phyloP scores from a whole-genome alignment of 1,140 invertebrate species.

The Mya arenaria region DNA sequence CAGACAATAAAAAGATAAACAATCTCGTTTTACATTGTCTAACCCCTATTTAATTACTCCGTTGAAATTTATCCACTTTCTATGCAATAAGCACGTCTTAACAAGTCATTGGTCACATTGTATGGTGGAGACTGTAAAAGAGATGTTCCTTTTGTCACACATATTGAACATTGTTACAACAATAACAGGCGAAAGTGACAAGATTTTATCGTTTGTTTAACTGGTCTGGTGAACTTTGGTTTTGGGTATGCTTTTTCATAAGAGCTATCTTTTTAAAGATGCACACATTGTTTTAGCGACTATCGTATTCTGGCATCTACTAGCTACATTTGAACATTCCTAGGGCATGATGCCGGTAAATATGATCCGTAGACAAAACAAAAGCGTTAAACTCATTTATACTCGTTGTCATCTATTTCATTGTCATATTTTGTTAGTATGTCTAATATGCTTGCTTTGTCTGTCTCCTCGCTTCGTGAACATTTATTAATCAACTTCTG shows the following conservation, averaged over 20 bases:
- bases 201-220: slow-evolving; percentile 25
- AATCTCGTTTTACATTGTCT: no score
- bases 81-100: slow-evolving; percentile 15
- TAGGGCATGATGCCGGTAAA: slow-evolving; percentile 30
- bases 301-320: slow-evolving; percentile 6
- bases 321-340: slow-evolving; percentile 31
- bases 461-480: not conserved
- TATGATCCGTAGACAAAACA: not conserved
- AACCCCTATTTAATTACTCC: no score
- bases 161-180: slow-evolving; percentile 12
- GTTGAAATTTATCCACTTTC: no score
- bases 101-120: slow-evolving; percentile 17
- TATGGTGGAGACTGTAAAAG: slow-evolving; percentile 22
- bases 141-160: not conserved
- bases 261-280: slow-evolving; percentile 29
- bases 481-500: not conserved
- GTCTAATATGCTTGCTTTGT: not conserved
- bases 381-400: no score
- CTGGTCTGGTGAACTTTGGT: not conserved
- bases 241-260: not conserved
- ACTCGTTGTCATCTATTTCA: not conserved
- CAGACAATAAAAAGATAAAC: no score
- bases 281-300: not conserved
- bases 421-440: not conserved
- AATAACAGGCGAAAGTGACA: slow-evolving; percentile 34